Evolutionary conservation across 1,140 invertebrate species (phyloP).

Genomic region (Ooceraea biroi): DNA sequence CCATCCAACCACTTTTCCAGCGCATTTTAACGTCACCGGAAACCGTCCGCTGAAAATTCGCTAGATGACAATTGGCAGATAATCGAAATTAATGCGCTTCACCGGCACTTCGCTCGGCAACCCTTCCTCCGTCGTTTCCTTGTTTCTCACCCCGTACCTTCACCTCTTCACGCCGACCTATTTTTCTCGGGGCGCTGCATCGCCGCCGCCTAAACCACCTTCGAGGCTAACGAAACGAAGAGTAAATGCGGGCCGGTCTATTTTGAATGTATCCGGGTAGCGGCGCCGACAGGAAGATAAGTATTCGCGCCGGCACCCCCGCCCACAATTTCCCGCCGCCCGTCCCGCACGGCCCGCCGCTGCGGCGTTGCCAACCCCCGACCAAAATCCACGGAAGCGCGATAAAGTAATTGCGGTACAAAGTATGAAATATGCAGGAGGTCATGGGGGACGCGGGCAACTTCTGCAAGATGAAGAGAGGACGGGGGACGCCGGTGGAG

Average conservation of each 20-base stretch:
- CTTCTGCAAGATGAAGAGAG: slow-evolving; percentile 62
- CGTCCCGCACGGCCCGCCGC: slow-evolving; percentile 1
- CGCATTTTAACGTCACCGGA: slow-evolving; percentile 6
- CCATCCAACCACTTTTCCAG: neutral
- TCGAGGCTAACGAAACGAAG: slow-evolving; percentile 59
- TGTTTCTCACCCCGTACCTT: slow-evolving; percentile 27
- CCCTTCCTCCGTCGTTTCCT: neutral
- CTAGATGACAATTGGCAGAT: slow-evolving; percentile 22
- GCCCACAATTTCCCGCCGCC: neutral
- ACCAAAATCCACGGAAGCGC: slow-evolving; percentile 75
- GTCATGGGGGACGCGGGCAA: slow-evolving; percentile 60
- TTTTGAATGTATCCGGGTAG: slow-evolving; percentile 64
- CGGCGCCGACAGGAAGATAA: slow-evolving; percentile 72
- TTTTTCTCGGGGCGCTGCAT: slow-evolving; percentile 44
- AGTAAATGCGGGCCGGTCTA: slow-evolving; percentile 50
- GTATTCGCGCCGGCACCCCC: slow-evolving; percentile 58
- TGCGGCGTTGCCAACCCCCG: slow-evolving; percentile 41
- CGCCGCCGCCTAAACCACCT: slow-evolving; percentile 6
- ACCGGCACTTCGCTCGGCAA: neutral
- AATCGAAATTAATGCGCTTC: slow-evolving; percentile 40
- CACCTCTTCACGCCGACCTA: slow-evolving; percentile 39
- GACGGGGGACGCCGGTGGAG: slow-evolving; percentile 42
- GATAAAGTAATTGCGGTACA: slow-evolving; percentile 78
- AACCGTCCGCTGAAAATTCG: neutral
- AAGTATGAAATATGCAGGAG: slow-evolving; percentile 80